phyloP scores from a whole-genome alignment of 2,888 invertebrate genomes.

The Deilephila porcellus region DNA sequence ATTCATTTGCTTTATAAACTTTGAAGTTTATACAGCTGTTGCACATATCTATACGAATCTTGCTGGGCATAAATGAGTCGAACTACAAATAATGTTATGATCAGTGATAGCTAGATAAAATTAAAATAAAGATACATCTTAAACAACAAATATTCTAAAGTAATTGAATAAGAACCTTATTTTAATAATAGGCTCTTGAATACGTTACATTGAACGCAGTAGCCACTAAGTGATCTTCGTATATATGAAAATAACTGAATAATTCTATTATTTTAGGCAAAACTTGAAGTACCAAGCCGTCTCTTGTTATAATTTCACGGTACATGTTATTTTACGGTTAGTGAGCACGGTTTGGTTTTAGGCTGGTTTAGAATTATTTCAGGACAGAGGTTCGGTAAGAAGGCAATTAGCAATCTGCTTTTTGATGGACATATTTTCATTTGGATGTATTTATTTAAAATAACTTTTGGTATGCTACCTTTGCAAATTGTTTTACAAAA shows the following conservation, averaged over 20 bases:
- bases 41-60: no score
- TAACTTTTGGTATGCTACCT: no score
- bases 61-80: no score
- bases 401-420: neutral
- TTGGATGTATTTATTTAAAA: no score
- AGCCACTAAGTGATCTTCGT: neutral
- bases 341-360: slow-evolving; percentile 1
- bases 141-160: neutral
- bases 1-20: no score
- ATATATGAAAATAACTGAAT: neutral
- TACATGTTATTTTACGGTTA: slow-evolving; percentile 18
- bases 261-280: slow-evolving; percentile 29
- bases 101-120: no score
- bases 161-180: neutral
- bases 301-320: slow-evolving; percentile 8
- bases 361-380: neutral
- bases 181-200: neutral
- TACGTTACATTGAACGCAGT: slow-evolving; percentile 4
- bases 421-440: no score
- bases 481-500: no score
- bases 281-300: neutral
- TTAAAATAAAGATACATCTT: neutral
- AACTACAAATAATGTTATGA: no score
- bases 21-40: no score
- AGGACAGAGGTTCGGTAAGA: neutral